Evolutionary conservation across 2,888 invertebrate genomes (phyloP), one percentile per base, ranked within the genome.

Genomic region (Campopleginae sp.): DNA sequence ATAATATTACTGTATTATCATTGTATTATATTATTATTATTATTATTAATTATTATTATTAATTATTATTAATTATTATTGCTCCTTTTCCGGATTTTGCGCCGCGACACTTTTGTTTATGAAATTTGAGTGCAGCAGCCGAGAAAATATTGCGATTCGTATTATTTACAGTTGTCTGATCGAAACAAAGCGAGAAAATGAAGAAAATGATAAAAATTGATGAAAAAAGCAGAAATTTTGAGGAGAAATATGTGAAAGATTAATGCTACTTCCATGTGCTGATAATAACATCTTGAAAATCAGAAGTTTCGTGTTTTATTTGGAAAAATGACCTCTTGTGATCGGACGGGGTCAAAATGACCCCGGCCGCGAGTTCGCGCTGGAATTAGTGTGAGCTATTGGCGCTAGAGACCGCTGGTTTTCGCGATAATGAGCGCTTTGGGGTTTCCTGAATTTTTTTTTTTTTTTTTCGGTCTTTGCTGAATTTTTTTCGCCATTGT

Each of bases 221-320:
- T 8, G 5, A 51, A 80, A 46, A 61, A 38, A 46, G 48, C 44
- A 23, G 44, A 79, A 23, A 44, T 74, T 33, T 66, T 23, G 10
- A 79, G 51, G 79, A 75, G 90, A 87, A 90, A 89, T 90, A 89
- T 88, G 78, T 75, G 78, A 81, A 75, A 79, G 46, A 82, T 75
- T 54, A 65, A 85, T 79, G 85, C 81, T 33, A 92, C 92, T 92
- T 93, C 91, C 92, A 93, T 92, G 92, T 92, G 92, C 92, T 92
- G 92, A 93, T 93, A 93, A 92, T 92, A 92, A 92, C 89, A 92
- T 89, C 90, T 90, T 91, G 86, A 92, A 92, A 91, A 90, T 89
- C 88, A 88, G 61, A 70, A 82, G 31, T 23, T 44, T 27, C 19
- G 77, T 71, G 65, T 75, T 33, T 38, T 58, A 12, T 61, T 74